Percentiles rank a stretch among this genome's conserved stretches.
phyloP scores from a whole-genome alignment of 2,113 vertebrate species.

The Verasper variegatus region DNA sequence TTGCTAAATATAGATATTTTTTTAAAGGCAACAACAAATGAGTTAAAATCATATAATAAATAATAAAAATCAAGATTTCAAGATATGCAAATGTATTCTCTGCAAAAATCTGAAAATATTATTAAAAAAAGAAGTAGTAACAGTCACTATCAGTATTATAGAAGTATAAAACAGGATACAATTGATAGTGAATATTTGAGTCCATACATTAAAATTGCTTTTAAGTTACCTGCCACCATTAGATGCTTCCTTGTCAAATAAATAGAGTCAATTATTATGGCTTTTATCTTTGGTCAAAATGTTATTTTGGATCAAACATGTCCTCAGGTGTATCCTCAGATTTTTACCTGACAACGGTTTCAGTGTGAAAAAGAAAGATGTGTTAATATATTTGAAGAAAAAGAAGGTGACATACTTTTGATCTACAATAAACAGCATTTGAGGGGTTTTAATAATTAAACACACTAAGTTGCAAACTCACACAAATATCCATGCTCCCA shows the following conservation, averaged over 20 bases:
- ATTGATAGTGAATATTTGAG: too few relatives aligned
- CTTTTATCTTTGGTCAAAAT: too few relatives aligned
- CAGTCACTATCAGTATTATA: neutral
- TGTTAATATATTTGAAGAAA: constrained; percentile 7
- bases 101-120: neutral
- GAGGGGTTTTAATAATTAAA: constrained; percentile 68
- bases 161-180: too few relatives aligned
- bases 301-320: too few relatives aligned
- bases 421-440: constrained; percentile 59
- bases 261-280: neutral
- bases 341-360: neutral
- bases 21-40: neutral
- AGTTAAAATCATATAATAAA: neutral
- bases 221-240: neutral
- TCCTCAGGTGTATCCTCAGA: neutral
- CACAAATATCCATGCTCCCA: constrained; percentile 68
- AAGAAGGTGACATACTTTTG: constrained; percentile 34
- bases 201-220: too few relatives aligned
- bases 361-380: neutral
- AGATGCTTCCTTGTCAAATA: neutral
- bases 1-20: too few relatives aligned
- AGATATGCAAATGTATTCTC: too few relatives aligned
- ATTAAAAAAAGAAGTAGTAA: neutral
- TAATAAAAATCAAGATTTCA: too few relatives aligned
- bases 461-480: constrained; percentile 70